These are phyloP conservation scores for Ormyrus pomaceus DNA, from an alignment of 2,888 invertebrate genomes.

Conservation along the genomic window DNA sequence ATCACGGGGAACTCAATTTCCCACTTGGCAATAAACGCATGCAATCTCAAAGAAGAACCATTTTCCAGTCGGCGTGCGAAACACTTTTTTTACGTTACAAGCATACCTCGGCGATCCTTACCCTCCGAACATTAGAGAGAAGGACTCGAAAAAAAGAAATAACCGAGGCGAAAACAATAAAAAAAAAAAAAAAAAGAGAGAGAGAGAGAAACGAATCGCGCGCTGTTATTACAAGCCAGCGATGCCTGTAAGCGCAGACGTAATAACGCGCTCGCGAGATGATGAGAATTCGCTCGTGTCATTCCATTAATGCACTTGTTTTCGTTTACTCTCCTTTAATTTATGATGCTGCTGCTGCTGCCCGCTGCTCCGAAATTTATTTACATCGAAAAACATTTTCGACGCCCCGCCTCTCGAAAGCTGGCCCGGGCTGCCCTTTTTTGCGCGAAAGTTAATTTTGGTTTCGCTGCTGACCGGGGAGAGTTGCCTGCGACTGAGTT, in stretches of 20 bases:
- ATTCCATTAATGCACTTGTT: slow-evolving; percentile 27
- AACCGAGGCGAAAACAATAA: neutral
- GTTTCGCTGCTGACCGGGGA: neutral
- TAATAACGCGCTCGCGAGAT: neutral
- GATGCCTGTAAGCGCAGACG: neutral
- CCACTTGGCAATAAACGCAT: no score
- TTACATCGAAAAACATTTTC: slow-evolving; percentile 4
- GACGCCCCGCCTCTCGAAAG: neutral
- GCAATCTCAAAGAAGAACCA: no score
- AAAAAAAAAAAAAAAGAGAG: neutral
- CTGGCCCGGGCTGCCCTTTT: neutral
- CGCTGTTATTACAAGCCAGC: neutral
- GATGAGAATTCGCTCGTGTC: slow-evolving; percentile 18
- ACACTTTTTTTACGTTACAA: no score
- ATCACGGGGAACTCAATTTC: no score
- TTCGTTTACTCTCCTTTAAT: neutral
- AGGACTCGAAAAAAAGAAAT: neutral
- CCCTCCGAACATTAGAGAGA: no score
- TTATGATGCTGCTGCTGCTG: neutral
- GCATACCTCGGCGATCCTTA: no score
- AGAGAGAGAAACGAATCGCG: neutral
- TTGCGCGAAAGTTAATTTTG: neutral
- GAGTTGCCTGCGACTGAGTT: slow-evolving; percentile 4
- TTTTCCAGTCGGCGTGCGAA: no score
- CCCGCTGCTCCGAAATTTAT: neutral